Evolutionary conservation across 2,797 vertebrate species (phyloP).

Genomic region (Scolopax rusticola): DNA sequence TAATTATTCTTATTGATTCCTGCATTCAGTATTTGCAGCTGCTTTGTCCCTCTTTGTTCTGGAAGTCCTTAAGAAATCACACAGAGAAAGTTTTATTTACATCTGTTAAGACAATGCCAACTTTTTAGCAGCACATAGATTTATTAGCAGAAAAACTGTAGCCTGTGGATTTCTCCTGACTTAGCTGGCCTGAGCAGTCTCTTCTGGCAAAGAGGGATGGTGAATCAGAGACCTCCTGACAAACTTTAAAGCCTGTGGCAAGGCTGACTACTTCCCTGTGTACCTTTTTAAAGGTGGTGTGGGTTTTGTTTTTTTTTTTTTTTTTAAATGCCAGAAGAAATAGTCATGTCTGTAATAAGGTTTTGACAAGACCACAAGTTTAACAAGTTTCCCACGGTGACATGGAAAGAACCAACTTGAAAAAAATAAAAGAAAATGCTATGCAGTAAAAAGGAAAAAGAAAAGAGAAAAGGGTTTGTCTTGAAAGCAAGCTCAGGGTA

Average conservation of each 20-base stretch:
- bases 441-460: too few relatives aligned
- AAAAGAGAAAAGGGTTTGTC: not conserved
- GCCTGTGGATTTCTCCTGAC: not conserved
- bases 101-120: accelerated
- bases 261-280: not conserved
- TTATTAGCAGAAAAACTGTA: not conserved
- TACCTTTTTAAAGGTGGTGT: not conserved
- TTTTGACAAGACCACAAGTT: not conserved
- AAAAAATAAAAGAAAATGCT: not conserved
- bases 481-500: not conserved
- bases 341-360: not conserved
- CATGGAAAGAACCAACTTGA: not conserved
- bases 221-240: conserved; percentile 29
- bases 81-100: not conserved
- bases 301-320: not conserved
- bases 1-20: accelerated
- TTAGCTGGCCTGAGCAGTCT: not conserved
- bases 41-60: not conserved
- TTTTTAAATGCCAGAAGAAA: not conserved
- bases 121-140: not conserved
- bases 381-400: not conserved
- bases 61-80: accelerated
- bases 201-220: not conserved
- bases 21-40: not conserved
- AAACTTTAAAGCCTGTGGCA: not conserved